phyloP scores from a whole-genome alignment of 2,113 vertebrate species.

The Corythornis vintsioides region DNA sequence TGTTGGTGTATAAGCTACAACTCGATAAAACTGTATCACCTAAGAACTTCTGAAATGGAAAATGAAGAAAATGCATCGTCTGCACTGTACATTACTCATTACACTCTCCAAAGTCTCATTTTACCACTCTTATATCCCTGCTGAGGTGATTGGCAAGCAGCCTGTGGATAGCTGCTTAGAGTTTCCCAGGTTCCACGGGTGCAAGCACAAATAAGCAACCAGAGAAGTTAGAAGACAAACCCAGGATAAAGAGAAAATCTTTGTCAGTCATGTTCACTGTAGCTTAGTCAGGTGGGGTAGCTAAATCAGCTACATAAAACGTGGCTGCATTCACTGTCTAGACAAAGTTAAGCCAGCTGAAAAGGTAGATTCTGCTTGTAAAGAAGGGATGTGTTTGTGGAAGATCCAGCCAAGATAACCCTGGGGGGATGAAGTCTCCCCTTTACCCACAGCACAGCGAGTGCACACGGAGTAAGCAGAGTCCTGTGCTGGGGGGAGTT shows the following conservation, averaged over 20 bases:
- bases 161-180: constrained; percentile 3
- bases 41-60: not conserved
- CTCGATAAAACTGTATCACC: not conserved
- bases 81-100: not conserved
- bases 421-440: not conserved
- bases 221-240: not conserved
- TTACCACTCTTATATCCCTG: constrained; percentile 5
- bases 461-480: not conserved
- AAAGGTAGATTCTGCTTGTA: not conserved
- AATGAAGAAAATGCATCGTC: not conserved
- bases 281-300: not conserved
- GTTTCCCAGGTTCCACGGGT: not conserved
- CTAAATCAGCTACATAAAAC: not conserved
- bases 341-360: not conserved
- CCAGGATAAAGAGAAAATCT: constrained; percentile 28
- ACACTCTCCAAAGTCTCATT: constrained; percentile 32
- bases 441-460: not conserved
- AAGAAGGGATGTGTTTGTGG: not conserved
- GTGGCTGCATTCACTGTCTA: constrained; percentile 6
- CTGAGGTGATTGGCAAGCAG: constrained; percentile 28
- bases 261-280: not conserved
- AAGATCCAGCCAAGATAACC: not conserved
- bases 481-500: fast-evolving
- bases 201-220: not conserved
- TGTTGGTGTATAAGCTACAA: not conserved